Conservation (phyloP, 35 echinoderm and acorn worm genomes). For the Lytechinus pictus region DNA sequence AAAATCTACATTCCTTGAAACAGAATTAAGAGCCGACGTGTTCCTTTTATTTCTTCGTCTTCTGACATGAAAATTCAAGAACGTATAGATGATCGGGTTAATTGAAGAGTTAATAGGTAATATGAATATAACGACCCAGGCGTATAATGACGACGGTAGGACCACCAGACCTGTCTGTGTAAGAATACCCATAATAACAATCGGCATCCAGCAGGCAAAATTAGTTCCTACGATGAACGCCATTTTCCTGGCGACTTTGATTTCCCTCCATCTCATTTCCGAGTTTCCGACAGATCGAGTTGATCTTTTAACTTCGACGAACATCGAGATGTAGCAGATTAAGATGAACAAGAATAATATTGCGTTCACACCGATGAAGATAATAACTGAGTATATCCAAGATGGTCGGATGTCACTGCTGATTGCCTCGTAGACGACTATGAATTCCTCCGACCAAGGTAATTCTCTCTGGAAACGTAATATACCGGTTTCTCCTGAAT, state of each 20-base stretch:
- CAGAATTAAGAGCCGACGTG: not conserved
- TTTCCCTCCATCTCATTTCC: constrained; percentile 24
- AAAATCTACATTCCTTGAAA: not conserved
- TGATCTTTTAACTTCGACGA: constrained; percentile 34
- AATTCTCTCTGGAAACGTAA: not conserved
- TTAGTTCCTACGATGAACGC: constrained; percentile 64
- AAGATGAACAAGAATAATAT: constrained; percentile 46
- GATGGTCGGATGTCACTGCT: constrained; percentile 49
- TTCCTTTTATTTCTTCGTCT: not conserved
- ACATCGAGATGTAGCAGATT: constrained; percentile 62
- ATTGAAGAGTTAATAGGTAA: constrained; percentile 86
- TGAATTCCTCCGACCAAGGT: not conserved
- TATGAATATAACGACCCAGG: constrained; percentile 83
- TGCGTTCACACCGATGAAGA: constrained; percentile 62
- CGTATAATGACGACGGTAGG: constrained; percentile 63
- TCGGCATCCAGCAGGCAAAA: constrained; percentile 74
- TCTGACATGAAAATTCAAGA: not conserved
- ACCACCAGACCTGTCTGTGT: constrained; percentile 25
- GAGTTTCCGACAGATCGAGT: constrained; percentile 37
- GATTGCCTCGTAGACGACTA: not conserved
- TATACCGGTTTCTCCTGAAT: constrained; percentile 57
- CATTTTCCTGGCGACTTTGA: constrained; percentile 68
- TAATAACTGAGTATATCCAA: constrained; percentile 55
- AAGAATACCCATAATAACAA: constrained; percentile 69
- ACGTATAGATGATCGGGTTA: constrained; percentile 86